Percentiles rank a stretch among this genome's conserved stretches.
Conservation (phyloP, 2,888 invertebrate species). For the Drepanosiphum platanoidis region DNA sequence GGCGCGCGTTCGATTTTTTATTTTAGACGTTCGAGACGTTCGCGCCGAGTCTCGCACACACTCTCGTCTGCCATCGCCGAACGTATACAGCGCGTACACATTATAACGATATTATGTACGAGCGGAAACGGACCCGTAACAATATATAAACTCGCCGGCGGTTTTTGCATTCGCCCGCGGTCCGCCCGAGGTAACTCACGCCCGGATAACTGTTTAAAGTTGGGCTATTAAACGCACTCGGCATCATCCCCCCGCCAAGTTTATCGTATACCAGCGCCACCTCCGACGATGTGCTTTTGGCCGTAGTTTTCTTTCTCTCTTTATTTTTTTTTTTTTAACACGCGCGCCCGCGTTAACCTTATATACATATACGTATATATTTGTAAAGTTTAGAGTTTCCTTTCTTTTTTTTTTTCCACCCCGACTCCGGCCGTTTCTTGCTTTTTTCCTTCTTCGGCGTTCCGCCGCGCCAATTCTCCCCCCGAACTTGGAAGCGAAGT, state of each 20-base stretch:
- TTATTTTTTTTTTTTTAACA: constrained; percentile 5
- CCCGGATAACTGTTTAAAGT: constrained; percentile 51
- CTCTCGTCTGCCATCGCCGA: no score
- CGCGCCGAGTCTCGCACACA: no score
- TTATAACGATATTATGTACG: no score
- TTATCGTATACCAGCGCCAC: background rate
- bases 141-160: background rate
- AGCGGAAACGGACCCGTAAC: no score
- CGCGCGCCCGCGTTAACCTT: background rate
- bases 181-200: background rate
- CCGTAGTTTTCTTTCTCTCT: background rate
- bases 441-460: background rate
- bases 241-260: background rate
- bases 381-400: constrained; percentile 17
- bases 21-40: no score
- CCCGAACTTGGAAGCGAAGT: background rate
- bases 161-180: constrained; percentile 11
- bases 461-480: background rate
- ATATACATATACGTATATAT: no score
- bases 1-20: no score
- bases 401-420: background rate
- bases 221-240: constrained; percentile 54
- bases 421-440: background rate
- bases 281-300: background rate
- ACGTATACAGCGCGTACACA: no score